phyloP scores from a whole-genome alignment of 2,888 invertebrate genomes.

The Imbricaverruca yamaguchii region DNA sequence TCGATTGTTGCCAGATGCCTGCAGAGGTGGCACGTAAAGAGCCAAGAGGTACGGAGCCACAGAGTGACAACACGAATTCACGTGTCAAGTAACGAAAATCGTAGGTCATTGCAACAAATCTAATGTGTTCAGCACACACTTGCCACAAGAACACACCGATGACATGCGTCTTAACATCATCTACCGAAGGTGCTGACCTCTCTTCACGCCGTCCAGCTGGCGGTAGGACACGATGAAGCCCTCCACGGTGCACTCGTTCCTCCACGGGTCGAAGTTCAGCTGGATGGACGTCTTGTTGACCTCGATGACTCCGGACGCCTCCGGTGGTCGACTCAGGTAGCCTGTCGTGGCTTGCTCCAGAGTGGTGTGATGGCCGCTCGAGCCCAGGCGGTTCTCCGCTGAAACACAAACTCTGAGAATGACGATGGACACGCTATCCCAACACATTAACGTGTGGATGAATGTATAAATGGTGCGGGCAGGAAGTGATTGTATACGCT shows the following conservation, averaged over 20 bases:
- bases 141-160: no score
- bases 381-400: background rate
- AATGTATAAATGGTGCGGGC: no score
- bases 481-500: no score
- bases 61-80: no score
- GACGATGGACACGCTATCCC: background rate
- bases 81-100: no score
- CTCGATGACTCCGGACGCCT: background rate
- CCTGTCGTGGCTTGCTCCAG: background rate
- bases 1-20: no score
- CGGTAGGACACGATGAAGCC: background rate
- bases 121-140: no score
- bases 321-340: background rate
- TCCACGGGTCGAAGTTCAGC: background rate
- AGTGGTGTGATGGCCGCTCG: background rate
- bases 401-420: background rate
- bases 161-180: no score
- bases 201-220: background rate
- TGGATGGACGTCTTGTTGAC: background rate
- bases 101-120: no score
- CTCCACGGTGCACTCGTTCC: background rate
- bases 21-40: no score
- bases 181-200: background rate
- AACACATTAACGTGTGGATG: no score
- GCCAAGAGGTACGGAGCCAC: no score